phyloP scores from a whole-genome alignment of 2,113 vertebrate genomes.

The Piliocolobus tephrosceles region DNA sequence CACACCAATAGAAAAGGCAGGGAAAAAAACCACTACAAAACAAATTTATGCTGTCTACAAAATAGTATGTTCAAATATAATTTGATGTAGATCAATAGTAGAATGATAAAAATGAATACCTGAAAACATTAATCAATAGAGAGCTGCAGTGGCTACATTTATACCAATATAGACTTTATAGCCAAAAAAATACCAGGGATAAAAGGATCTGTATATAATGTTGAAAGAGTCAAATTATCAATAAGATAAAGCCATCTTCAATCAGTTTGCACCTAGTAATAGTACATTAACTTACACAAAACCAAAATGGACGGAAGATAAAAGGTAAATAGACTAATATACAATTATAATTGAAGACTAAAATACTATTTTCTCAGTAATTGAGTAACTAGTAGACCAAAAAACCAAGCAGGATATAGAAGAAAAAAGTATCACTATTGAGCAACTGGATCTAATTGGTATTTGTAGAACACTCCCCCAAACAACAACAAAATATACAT shows the following conservation, averaged over 20 bases:
- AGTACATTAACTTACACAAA: too few species aligned
- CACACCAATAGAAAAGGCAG: background rate
- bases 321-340: too few species aligned
- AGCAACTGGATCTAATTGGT: background rate
- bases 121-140: background rate
- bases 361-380: background rate
- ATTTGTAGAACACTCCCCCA: too few species aligned
- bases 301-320: too few species aligned
- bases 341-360: background rate
- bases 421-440: background rate
- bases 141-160: background rate
- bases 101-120: background rate
- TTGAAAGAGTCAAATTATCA: too few species aligned
- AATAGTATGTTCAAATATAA: background rate
- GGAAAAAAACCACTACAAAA: background rate
- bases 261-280: too few species aligned
- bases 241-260: too few species aligned
- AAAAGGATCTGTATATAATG: background rate
- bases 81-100: background rate
- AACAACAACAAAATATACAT: too few species aligned
- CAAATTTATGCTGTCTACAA: background rate
- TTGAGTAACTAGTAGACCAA: background rate
- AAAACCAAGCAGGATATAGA: background rate
- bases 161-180: background rate
- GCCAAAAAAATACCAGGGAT: background rate